Conservation (phyloP, 2,113 vertebrate genomes). For the Nibea albiflora region DNA sequence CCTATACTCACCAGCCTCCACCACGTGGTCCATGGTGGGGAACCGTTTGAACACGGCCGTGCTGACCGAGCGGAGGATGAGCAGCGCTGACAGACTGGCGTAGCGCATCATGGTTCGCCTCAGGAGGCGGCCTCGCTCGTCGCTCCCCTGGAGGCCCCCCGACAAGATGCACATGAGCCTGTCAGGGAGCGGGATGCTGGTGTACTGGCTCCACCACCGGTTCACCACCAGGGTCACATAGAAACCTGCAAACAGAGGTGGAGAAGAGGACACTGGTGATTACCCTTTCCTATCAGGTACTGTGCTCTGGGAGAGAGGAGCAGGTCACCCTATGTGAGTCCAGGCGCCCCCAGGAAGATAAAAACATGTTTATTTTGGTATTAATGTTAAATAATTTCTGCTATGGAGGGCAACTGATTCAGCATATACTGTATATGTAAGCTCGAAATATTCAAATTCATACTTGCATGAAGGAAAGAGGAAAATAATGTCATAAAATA, state of each 20-base stretch:
- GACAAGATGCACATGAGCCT: constrained; percentile 90
- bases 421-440: neutral
- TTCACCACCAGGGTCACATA: constrained; percentile 95
- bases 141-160: constrained; percentile 87
- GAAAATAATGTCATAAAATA: neutral
- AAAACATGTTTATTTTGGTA: neutral
- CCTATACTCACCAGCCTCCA: constrained; percentile 88
- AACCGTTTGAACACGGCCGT: constrained; percentile 93
- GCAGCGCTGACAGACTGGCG: constrained; percentile 88
- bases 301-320: neutral
- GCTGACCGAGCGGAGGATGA: constrained; percentile 94
- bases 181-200: constrained; percentile 90
- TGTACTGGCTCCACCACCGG: constrained; percentile 96
- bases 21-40: constrained; percentile 94
- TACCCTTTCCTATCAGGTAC: neutral
- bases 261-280: neutral
- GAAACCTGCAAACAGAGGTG: constrained; percentile 84
- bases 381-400: neutral
- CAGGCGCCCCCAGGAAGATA: neutral
- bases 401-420: neutral
- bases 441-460: neutral
- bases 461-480: neutral
- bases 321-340: neutral
- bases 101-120: constrained; percentile 94
- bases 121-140: constrained; percentile 90